Conservation (phyloP, 2,888 invertebrate genomes). For the Conus canariensis region DNA sequence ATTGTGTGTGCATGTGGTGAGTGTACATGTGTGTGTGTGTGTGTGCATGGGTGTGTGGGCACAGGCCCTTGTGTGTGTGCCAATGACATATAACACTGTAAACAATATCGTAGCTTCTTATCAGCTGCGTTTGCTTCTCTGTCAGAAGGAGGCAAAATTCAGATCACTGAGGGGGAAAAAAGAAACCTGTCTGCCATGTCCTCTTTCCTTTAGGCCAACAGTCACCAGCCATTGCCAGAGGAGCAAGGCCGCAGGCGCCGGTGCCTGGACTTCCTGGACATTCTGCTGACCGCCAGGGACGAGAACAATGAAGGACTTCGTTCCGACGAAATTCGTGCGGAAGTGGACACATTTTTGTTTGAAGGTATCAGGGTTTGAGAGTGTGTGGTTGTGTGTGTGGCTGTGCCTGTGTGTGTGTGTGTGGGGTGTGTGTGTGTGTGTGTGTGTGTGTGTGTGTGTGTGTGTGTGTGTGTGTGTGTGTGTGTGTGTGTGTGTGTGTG, state of each 20-base stretch:
- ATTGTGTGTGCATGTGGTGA: too few species aligned
- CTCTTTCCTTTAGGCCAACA: background rate
- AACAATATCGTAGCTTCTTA: too few species aligned
- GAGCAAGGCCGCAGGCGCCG: slow-evolving; percentile 30
- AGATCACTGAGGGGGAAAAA: too few species aligned
- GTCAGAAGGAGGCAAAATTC: too few species aligned
- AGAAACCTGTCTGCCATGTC: too few species aligned
- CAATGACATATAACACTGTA: too few species aligned
- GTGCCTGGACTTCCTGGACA: slow-evolving; percentile 63
- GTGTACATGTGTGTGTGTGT: too few species aligned
- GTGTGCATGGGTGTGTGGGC: too few species aligned
- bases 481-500: background rate
- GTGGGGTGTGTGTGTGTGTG: background rate
- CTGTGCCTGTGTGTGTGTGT: background rate
- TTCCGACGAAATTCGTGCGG: slow-evolving; percentile 63
- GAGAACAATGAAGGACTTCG: slow-evolving; percentile 63
- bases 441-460: background rate
- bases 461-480: background rate
- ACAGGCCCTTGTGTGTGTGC: too few species aligned
- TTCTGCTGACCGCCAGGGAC: slow-evolving; percentile 61
- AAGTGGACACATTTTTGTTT: slow-evolving; percentile 68
- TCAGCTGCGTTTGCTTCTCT: too few species aligned
- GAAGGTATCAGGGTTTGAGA: slow-evolving; percentile 52
- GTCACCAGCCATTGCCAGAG: background rate
- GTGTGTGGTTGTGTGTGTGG: background rate